Conservation (phyloP, 1,140 invertebrate genomes). For the Mamestra configurata region DNA sequence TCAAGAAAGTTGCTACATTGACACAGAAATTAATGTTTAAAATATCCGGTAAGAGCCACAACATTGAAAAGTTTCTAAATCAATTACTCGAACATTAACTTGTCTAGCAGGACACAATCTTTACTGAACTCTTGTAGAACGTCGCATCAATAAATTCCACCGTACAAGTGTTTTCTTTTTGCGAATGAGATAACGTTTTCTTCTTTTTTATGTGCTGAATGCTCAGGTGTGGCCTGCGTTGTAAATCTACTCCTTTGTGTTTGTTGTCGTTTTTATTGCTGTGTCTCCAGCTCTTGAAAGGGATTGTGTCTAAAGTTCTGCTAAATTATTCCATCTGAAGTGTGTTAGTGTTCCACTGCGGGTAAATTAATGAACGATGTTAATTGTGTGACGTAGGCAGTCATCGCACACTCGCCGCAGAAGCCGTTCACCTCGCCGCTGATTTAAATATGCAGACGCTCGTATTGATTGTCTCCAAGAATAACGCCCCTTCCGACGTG, state of each 20-base stretch:
- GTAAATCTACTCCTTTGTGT: constrained; percentile 27
- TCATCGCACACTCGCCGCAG: constrained; percentile 44
- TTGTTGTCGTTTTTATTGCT: not conserved
- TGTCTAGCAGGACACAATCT: constrained; percentile 23
- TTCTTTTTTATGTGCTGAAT: constrained; percentile 35
- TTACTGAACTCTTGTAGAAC: constrained; percentile 19
- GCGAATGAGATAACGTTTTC: constrained; percentile 18
- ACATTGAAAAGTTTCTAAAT: too few species aligned
- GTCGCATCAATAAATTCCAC: constrained; percentile 35
- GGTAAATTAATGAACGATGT: constrained; percentile 14
- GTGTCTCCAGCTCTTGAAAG: not conserved
- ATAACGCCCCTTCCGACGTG: constrained; percentile 74
- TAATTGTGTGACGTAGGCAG: constrained; percentile 35
- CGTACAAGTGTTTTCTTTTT: constrained; percentile 1
- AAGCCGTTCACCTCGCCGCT: constrained; percentile 73
- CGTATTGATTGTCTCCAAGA: constrained; percentile 86
- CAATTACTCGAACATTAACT: constrained; percentile 8
- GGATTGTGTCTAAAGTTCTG: not conserved
- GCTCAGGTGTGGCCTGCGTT: constrained; percentile 1
- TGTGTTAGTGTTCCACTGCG: constrained; percentile 8
- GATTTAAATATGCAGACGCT: constrained; percentile 84
- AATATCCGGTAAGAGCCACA: too few species aligned
- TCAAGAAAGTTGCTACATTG: not conserved
- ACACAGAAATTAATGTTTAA: too few species aligned
- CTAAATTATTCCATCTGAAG: not conserved